Evolutionary conservation across 2,113 vertebrate species (phyloP).

Genomic region (Brachypodius melanocephalos): DNA sequence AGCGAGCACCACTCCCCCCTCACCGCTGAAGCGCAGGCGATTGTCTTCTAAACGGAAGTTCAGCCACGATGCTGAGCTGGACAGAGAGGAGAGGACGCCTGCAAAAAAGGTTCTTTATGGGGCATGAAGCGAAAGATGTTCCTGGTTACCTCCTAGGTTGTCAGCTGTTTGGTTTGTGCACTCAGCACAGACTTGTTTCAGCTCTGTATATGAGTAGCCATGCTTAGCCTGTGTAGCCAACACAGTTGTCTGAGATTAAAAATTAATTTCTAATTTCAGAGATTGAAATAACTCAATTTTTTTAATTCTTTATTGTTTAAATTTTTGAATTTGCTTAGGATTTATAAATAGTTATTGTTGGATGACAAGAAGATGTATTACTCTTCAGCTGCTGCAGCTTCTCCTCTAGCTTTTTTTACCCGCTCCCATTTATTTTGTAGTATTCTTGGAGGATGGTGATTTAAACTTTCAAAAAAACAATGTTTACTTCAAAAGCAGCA

Average conservation of each 20-base stretch:
- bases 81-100: conserved; percentile 81
- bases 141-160: neutral
- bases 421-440: neutral
- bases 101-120: conserved; percentile 83
- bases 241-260: neutral
- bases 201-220: neutral
- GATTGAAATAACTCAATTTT: neutral
- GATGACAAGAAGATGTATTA: neutral
- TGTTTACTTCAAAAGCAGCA: neutral
- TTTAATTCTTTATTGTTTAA: neutral
- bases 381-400: neutral
- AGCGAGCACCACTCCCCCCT: conserved; percentile 79
- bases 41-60: conserved; percentile 86
- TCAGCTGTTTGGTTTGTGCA: neutral
- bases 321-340: neutral
- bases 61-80: conserved; percentile 78
- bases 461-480: neutral
- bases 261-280: neutral
- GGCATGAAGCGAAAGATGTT: neutral
- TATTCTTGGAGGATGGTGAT: neutral
- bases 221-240: neutral
- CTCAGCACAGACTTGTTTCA: neutral
- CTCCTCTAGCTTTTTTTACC: neutral
- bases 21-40: conserved; percentile 86
- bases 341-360: neutral